A percentile compares a stretch with the other conserved stretches of the same genome.
phyloP scores from a whole-genome alignment of 2,113 vertebrate genomes.

The Salvelinus sp. region DNA sequence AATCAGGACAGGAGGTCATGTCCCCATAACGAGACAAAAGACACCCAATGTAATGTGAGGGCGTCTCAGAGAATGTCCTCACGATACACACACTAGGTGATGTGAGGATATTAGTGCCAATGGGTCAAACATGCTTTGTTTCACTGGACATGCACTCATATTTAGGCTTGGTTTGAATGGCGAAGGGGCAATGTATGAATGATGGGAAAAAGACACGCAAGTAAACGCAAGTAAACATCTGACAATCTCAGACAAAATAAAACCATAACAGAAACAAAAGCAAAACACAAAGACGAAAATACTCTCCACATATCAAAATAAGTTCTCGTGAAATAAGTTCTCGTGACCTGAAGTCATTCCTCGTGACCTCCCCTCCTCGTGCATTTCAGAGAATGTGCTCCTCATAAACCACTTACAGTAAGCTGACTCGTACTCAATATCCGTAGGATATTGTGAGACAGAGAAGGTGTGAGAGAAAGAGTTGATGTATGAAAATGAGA shows the following conservation, averaged over 20 bases:
- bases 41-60: slow-evolving; percentile 43
- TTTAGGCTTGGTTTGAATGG: not conserved
- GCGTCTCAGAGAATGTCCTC: slow-evolving; percentile 34
- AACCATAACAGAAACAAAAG: not conserved
- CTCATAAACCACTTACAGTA: not conserved
- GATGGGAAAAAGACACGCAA: too few species aligned
- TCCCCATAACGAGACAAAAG: slow-evolving; percentile 40
- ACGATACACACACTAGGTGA: slow-evolving; percentile 16
- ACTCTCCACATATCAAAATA: not conserved
- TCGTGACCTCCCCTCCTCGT: slow-evolving; percentile 14
- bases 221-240: not conserved
- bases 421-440: slow-evolving; percentile 7
- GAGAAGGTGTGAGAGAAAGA: not conserved
- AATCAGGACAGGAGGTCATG: slow-evolving; percentile 19
- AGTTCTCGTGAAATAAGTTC: not conserved
- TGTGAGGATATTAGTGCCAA: slow-evolving; percentile 12
- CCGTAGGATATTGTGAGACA: slow-evolving; percentile 38
- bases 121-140: slow-evolving; percentile 14
- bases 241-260: not conserved
- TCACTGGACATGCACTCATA: slow-evolving; percentile 30
- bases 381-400: slow-evolving; percentile 52
- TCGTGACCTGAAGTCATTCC: not conserved
- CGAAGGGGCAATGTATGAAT: too few species aligned
- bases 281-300: not conserved
- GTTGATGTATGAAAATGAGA: slow-evolving; percentile 62